These are phyloP conservation scores for Petrocephalus schoutedeni DNA, from an alignment of 2,797 vertebrate genomes.

Conservation along the genomic window DNA sequence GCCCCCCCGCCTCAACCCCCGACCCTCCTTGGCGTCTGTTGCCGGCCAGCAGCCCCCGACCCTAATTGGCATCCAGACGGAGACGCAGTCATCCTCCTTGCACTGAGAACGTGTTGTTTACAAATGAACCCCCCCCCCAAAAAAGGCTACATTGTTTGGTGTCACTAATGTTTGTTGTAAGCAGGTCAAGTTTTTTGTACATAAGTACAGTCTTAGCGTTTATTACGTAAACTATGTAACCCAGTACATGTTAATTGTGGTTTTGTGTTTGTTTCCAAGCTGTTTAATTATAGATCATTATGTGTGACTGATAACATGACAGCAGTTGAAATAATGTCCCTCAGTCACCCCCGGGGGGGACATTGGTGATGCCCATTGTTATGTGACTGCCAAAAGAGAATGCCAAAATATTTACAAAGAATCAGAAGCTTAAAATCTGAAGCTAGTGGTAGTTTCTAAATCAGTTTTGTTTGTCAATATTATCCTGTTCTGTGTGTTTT, in stretches of 20 bases:
- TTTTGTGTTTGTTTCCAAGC: slow-evolving; percentile 38
- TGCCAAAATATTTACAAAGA: not conserved
- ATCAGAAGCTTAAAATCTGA: not conserved
- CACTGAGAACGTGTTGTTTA: slow-evolving; percentile 58
- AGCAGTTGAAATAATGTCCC: not conserved
- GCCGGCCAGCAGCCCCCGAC: slow-evolving; percentile 69
- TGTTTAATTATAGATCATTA: slow-evolving; percentile 11
- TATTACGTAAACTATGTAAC: slow-evolving; percentile 30
- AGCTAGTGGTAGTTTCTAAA: not conserved
- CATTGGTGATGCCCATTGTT: not conserved
- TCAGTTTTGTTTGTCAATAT: not conserved
- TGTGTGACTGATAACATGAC: not conserved
- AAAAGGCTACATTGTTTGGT: not conserved
- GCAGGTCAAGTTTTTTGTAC: slow-evolving; percentile 22
- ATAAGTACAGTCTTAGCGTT: slow-evolving; percentile 13
- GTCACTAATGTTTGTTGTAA: slow-evolving; percentile 5
- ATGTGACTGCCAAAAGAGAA: slow-evolving; percentile 11
- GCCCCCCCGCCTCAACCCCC: slow-evolving; percentile 88
- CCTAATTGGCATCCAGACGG: slow-evolving; percentile 76
- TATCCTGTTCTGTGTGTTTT: not conserved
- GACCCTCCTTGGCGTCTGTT: slow-evolving; percentile 65
- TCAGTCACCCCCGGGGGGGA: not conserved
- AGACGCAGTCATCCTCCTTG: slow-evolving; percentile 73
- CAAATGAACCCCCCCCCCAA: not conserved
- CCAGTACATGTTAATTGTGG: slow-evolving; percentile 21